Base-by-base conservation (phyloP, 1,140 invertebrate genomes). In the Ips nitidus region DNA sequence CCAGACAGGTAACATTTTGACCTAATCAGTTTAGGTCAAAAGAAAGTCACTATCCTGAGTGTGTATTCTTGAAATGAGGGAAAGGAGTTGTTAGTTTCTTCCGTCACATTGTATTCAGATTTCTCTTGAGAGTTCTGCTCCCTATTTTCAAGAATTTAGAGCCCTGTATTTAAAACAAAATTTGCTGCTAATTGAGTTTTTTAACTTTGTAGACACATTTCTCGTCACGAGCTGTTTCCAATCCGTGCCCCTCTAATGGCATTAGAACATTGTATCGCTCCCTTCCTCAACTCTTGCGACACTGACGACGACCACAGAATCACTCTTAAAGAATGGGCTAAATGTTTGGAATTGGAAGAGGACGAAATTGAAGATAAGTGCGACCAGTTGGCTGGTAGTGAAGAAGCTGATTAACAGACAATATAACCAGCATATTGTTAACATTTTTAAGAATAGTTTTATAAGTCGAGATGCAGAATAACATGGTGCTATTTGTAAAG, bases 231-330 rank as follows among this genome's bases (percentile, higher is more conserved):
- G 81, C 83, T 98, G 62, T 97, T 98, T 84, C 95, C 95, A 8
- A 95, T 98, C 75, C 87, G 92, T 52, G 95, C 95, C 42, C 94
- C 94, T 0, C 83, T 98, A 42, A 90, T 97, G 85, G 89, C 94
- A 22, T 86, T 98, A 78, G 95, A 98, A 82, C 94, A 97, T 71
- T 94, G 95, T 83, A 97, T 98, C 78, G 92, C 92, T 53, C 93
- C 94, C n/a, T 98, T 98, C 86, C 85, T 98, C 41, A 91, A 97
- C 80, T 86, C 84, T 2, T 97, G 95, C 79, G 95, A 98, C 80
- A 82, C 81, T 5, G 87, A 98, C 80, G 85, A 90, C 73, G 91
- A 97, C 81, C 95, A 97, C 80, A 88, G 89, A 78, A 94, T 98
- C 76, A 91, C 92, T 4, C 84, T 98, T 47, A 81, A 87, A 67